Conservation (phyloP, 2,113 vertebrate genomes). For the Caloenas nicobarica region DNA sequence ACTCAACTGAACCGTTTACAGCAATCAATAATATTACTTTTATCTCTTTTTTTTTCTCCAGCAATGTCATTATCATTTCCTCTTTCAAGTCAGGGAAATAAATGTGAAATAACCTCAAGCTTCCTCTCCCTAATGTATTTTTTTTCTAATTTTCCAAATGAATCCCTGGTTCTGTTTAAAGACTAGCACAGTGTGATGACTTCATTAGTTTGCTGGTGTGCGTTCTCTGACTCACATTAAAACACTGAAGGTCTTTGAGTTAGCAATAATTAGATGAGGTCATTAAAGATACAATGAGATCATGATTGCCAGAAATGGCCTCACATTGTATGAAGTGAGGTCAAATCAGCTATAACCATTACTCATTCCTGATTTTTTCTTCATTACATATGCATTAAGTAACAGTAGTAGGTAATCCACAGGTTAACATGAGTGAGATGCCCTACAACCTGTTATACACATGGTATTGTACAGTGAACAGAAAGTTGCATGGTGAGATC, state of each 20-base stretch:
- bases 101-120: constrained; percentile 60
- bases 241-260: constrained; percentile 65
- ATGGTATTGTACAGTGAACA: neutral
- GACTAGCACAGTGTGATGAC: constrained; percentile 53
- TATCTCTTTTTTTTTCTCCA: neutral
- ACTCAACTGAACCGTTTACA: constrained; percentile 15
- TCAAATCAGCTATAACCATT: constrained; percentile 74
- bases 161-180: constrained; percentile 72
- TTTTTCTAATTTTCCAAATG: constrained; percentile 70
- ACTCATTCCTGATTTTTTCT: constrained; percentile 49
- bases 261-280: constrained; percentile 78
- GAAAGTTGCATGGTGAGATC: neutral
- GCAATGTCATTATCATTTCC: constrained; percentile 49
- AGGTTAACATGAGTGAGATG: neutral
- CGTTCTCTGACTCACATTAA: constrained; percentile 67
- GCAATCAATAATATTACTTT: constrained; percentile 31
- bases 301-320: constrained; percentile 68
- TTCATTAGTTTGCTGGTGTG: constrained; percentile 72
- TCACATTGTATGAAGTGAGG: constrained; percentile 66
- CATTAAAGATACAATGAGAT: constrained; percentile 78
- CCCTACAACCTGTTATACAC: neutral
- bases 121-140: constrained; percentile 62
- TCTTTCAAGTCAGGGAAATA: constrained; percentile 62
- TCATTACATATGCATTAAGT: constrained; percentile 59
- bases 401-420: constrained; percentile 13